Conservation (phyloP, 2,888 invertebrate species). For the Diabrotica balteata region DNA sequence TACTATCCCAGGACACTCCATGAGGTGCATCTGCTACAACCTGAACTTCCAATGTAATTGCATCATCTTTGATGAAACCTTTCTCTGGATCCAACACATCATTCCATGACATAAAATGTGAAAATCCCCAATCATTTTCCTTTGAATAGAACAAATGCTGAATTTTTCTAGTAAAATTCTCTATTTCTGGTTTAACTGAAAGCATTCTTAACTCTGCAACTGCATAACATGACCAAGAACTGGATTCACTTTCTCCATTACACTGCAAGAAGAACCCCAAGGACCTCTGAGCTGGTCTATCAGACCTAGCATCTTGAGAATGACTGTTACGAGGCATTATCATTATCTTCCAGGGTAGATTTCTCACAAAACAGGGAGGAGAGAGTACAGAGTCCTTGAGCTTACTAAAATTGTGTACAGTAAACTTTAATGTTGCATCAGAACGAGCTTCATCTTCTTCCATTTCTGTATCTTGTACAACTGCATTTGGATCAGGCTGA, state of each 20-base stretch:
- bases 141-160: slow-evolving; percentile 96
- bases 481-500: slow-evolving; percentile 56
- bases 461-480: slow-evolving; percentile 67
- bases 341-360: slow-evolving; percentile 99
- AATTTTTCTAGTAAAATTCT: slow-evolving; percentile 87
- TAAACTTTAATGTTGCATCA: slow-evolving; percentile 90
- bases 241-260: slow-evolving; percentile 96
- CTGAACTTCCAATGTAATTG: slow-evolving; percentile 87
- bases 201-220: slow-evolving; percentile 91
- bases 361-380: slow-evolving; percentile 90
- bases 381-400: slow-evolving; percentile 87
- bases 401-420: slow-evolving; percentile 87
- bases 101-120: slow-evolving; percentile 95
- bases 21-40: slow-evolving; percentile 89
- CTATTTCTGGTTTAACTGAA: slow-evolving; percentile 88
- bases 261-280: slow-evolving; percentile 92
- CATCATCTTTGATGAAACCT: slow-evolving; percentile 90
- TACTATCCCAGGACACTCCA: slow-evolving; percentile 97
- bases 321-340: slow-evolving; percentile 90
- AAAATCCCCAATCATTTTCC: slow-evolving; percentile 93
- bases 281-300: slow-evolving; percentile 75
- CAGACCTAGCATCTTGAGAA: slow-evolving; percentile 63
- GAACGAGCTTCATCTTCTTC: slow-evolving; percentile 89
- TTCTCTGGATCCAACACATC: slow-evolving; percentile 91
- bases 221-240: slow-evolving; percentile 98